Evolutionary conservation across 2,888 invertebrate species (phyloP), one percentile per base, ranked within the genome.

Genomic region (Drosophila melanosoma): DNA sequence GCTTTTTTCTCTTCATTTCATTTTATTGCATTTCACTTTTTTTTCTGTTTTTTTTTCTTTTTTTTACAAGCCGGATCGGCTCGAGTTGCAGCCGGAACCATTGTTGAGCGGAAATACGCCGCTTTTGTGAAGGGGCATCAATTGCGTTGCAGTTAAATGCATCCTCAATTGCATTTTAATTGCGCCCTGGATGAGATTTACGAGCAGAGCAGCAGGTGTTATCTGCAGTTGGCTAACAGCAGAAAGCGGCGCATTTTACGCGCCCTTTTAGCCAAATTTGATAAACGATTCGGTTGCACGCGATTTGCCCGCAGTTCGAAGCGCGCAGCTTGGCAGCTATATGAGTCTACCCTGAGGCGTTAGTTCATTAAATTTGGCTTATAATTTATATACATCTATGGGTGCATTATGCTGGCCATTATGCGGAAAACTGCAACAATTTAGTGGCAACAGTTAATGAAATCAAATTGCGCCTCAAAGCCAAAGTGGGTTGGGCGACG

Each of bases 131-230:
- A 68, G 66, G 71, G 71, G 64, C 71, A 79, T 61, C 29, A 62
- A 38, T 68, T 69, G 75, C 71, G 29, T 68, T 79, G 60, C 59
- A 75, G 75, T 82, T 90, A 88, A 87, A 86, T 88, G 89, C 87
- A 89, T 90, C 90, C 89, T 77, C 81, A 82, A 90, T 90, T 90
- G 90, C 76, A 87, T 76, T 88, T 88, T 90, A 88, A 88, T 88
- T 90, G 87, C 89, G 57, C 68, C 62, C 60, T 61, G 48, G 73
- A 52, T 29, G 51, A 76, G 85, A 85, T 89, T 85, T 85, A 85
- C 87, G 81, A 74, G 63, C 72, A 15, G 64, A 53, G 68, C 69
- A 68, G 87, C 87, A 79, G 88, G 79, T 77, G 81, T 65, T 89
- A 88, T 89, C 90, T 89, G 83, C 78, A 68, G 58, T 59, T 57